Base-by-base conservation (phyloP, 2,888 invertebrate genomes). In the Blastobasis adustella region DNA sequence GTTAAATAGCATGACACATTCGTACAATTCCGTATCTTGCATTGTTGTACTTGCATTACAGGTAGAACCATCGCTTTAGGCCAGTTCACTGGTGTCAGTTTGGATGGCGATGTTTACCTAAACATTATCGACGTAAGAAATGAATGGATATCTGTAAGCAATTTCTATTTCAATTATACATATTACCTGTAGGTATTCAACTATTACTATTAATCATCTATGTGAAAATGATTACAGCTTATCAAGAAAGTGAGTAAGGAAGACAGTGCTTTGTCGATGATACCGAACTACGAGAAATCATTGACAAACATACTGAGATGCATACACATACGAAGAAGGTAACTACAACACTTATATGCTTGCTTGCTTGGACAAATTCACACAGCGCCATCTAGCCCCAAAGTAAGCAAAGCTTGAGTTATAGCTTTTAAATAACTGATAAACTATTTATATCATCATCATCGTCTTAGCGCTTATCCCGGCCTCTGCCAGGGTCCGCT, bases 41-140 rank as follows among this genome's bases (percentile, higher is more conserved):
- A 10, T 10, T 10, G 7, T 5, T 44, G 5, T 46, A 1, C 44
- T 42, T 56, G 37, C 52, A 42, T 56, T 46, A 49, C 72, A 94
- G 95, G 92, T 58, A 90, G 96, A 60, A 93, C 91, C 36, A 89
- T 98, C 53, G 94, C 96, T 4, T 93, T 98, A 83, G 96, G 96
- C 1, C 94, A 94, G 62, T 95, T 96, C 66, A 97, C 97, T 4
- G 98, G 98, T 9, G 94, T 98, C 5, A 96, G 95, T 73, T 89
- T 97, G 47, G 95, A 97, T 67, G 98, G 98, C 0, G 94, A 96
- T 66, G 93, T 98, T 6, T 94, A 95, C 89, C 90, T 98, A 0
- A 97, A 95, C 71, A 97, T 96, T 61, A 97, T 96, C 42, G 98
- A 98, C 90, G 98, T 98, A 42, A 90, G 97, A 54, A 93, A 95